phyloP scores from a whole-genome alignment of 2,797 vertebrate species.

The Poeciliopsis infans region DNA sequence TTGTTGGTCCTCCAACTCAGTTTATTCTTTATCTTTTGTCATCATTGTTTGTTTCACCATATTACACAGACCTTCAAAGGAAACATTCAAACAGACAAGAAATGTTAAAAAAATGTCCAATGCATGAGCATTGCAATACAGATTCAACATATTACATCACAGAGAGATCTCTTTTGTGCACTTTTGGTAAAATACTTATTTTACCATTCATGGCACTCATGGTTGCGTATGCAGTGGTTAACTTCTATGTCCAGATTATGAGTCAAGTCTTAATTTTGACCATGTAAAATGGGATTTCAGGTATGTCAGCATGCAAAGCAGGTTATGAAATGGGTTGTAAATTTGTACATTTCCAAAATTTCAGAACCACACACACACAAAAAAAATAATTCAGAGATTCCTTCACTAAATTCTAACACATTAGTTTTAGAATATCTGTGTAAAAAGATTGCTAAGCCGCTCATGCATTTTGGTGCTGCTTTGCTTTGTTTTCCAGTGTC shows the following conservation, averaged over 20 bases:
- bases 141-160: too few species aligned
- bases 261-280: not conserved
- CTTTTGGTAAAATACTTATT: not conserved
- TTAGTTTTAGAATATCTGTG: not conserved
- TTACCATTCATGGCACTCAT: not conserved
- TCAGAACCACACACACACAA: not conserved
- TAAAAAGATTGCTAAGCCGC: not conserved
- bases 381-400: not conserved
- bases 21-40: too few species aligned
- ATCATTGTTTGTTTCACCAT: too few species aligned
- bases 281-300: not conserved
- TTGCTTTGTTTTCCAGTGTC: conserved; percentile 24
- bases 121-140: too few species aligned
- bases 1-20: not conserved
- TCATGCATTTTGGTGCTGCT: not conserved
- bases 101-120: too few species aligned
- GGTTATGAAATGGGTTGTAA: not conserved
- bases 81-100: too few species aligned
- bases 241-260: not conserved
- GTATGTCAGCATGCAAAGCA: not conserved
- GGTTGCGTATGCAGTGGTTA: not conserved
- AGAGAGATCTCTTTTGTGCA: not conserved
- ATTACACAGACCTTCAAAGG: too few species aligned
- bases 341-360: not conserved
- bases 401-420: not conserved